Evolutionary conservation across 2,797 vertebrate genomes (phyloP), one percentile per base, ranked within the genome.

Genomic region (Phalanger gymnotis): DNA sequence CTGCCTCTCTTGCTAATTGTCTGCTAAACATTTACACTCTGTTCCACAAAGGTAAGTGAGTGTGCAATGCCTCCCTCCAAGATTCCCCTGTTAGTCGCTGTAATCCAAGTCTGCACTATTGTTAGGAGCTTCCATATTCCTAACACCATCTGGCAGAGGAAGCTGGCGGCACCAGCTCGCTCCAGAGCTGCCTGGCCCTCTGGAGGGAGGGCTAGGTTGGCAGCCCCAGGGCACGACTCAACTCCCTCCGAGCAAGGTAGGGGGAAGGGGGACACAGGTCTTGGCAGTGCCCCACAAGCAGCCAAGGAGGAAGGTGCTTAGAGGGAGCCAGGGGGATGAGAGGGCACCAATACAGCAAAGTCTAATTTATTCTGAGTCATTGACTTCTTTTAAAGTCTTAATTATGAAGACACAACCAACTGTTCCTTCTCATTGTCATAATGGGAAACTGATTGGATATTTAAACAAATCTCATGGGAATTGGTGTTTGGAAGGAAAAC

Each of bases 371-470:
- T 96, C 96, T 31, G 92, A 94, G 94, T 51, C 93, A 89, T n/a
- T 96, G 97, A 97, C 97, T 97, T 96, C 95, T 94, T 95, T 96
- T 96, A 96, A 95, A 96, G 94, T 98, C 98, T 97, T 97, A 96
- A 97, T 98, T 98, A 96, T 94, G 94, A 97, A 97, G 97, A 97
- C 27, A 94, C 92, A 94, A 91, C 97, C 94, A 96, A 95, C 92
- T 81, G 91, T 96, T 97, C 95, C 95, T 97, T 94, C 94, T 47
- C 93, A 19, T 95, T 96, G 96, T 96, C 97, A 93, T 97, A 96
- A 96, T 96, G 96, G 96, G 96, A 96, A 98, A 97, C 96, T 96
- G 97, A 97, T 93, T 81, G 97, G 96, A 97, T 97, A 97, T 97
- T 98, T 97, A 94, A 96, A 95, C 58, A 97, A 97, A 95, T 93